A percentile compares a stretch with the other conserved stretches of the same genome.
Evolutionary conservation across 37 sponge, comb jelly and placozoan species (phyloP).

Genomic region (Aphrocallistes beatrix): DNA sequence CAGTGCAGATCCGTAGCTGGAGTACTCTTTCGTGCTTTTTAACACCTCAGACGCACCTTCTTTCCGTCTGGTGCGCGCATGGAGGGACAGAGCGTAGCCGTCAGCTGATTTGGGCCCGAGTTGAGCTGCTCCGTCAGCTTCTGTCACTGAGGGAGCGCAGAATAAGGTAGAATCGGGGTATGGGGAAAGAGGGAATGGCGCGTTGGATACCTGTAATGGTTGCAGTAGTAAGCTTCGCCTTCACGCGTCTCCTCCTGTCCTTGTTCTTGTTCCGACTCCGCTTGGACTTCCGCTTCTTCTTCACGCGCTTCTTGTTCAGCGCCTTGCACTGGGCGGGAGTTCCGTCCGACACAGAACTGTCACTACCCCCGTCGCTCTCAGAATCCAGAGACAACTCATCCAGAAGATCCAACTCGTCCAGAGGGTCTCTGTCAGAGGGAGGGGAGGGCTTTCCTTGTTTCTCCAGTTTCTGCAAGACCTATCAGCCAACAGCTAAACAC

Average conservation of each 20-base stretch:
- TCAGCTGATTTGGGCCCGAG: no score
- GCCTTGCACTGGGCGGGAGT: conserved; percentile 35
- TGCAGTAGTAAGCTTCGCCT: background rate
- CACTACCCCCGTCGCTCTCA: conserved; percentile 51
- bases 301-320: background rate
- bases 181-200: no score
- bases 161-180: no score
- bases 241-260: background rate
- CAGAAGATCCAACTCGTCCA: conserved; percentile 23
- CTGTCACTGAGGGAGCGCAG: no score
- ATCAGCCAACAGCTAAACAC: no score
- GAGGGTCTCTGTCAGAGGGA: conserved; percentile 48
- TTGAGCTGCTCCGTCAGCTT: no score
- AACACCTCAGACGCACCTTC: background rate
- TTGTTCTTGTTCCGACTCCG: background rate
- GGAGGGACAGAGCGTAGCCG: no score
- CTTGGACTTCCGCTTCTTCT: conserved; percentile 3
- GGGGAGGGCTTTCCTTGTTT: background rate
- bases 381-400: background rate
- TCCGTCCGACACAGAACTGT: conserved; percentile 89
- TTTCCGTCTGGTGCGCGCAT: background rate
- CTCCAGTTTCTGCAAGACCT: background rate
- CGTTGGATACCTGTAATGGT: no score
- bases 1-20: conserved; percentile 17
- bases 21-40: background rate